Percentiles rank a stretch among this genome's conserved stretches.
phyloP scores from a whole-genome alignment of 2,797 vertebrate species.

The Nannoperca australis region DNA sequence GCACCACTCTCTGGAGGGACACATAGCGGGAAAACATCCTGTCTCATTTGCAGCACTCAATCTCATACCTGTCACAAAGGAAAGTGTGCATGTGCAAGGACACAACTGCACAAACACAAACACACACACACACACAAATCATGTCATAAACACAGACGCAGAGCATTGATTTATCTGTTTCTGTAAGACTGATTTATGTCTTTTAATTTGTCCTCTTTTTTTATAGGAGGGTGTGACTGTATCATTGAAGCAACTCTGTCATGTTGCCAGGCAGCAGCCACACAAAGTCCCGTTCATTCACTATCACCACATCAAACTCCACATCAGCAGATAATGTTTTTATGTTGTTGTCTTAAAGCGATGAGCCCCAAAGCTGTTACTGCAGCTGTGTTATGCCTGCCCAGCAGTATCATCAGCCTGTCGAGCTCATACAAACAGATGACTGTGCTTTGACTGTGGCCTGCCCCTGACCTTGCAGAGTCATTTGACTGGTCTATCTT shows the following conservation, averaged over 20 bases:
- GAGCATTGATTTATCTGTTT: slow-evolving; percentile 62
- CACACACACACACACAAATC: slow-evolving; percentile 5
- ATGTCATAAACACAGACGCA: slow-evolving; percentile 34
- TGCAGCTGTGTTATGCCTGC: slow-evolving; percentile 34
- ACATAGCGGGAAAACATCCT: slow-evolving; percentile 53
- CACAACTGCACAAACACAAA: neutral
- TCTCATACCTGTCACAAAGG: slow-evolving; percentile 61
- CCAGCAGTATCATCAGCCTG: slow-evolving; percentile 17
- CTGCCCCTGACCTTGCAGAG: slow-evolving; percentile 53
- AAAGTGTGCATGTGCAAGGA: neutral
- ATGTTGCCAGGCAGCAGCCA: slow-evolving; percentile 50
- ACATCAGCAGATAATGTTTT: slow-evolving; percentile 36
- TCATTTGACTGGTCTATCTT: neutral
- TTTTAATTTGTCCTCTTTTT: slow-evolving; percentile 65
- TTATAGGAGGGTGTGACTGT: slow-evolving; percentile 23
- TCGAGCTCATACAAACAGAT: slow-evolving; percentile 36
- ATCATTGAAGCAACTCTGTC: slow-evolving; percentile 37
- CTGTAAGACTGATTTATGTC: slow-evolving; percentile 58
- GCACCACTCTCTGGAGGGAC: slow-evolving; percentile 51
- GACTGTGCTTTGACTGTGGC: slow-evolving; percentile 26
- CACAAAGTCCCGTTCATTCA: slow-evolving; percentile 20
- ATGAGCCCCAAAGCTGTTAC: slow-evolving; percentile 32
- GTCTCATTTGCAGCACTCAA: slow-evolving; percentile 63
- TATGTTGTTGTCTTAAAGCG: slow-evolving; percentile 23
- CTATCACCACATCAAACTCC: slow-evolving; percentile 26